phyloP scores from a whole-genome alignment of 2,113 vertebrate genomes.

The Athene noctua region DNA sequence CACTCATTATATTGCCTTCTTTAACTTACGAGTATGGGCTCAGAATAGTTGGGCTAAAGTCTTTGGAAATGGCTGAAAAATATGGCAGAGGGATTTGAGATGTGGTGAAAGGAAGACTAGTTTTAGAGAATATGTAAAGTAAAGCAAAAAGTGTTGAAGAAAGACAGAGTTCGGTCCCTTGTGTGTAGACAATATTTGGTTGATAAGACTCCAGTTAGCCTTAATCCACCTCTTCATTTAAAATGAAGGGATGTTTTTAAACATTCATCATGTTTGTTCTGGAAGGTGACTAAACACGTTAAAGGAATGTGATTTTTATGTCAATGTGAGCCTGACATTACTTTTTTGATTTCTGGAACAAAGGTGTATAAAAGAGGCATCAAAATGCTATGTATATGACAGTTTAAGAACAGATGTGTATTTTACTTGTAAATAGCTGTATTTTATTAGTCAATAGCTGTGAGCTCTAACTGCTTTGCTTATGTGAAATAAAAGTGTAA shows the following conservation, averaged over 20 bases:
- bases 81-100: neutral
- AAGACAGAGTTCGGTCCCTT: neutral
- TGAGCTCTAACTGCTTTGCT: neutral
- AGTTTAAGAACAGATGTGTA: neutral
- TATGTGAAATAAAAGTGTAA: neutral
- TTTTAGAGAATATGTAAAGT: neutral
- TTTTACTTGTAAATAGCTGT: neutral
- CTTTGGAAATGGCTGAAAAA: neutral
- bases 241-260: slow-evolving; percentile 32
- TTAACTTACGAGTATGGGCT: neutral
- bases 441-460: neutral
- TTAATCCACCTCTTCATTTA: slow-evolving; percentile 44
- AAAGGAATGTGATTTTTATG: slow-evolving; percentile 1
- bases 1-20: neutral
- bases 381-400: neutral
- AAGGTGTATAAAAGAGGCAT: neutral
- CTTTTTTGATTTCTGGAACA: neutral
- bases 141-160: neutral
- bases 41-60: neutral
- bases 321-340: neutral
- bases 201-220: slow-evolving; percentile 50
- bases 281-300: neutral
- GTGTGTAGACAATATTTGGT: neutral
- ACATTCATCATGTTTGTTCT: slow-evolving; percentile 2
- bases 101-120: neutral